Evolutionary conservation across 2,888 invertebrate species (phyloP).

Genomic region (Troides aeacus): DNA sequence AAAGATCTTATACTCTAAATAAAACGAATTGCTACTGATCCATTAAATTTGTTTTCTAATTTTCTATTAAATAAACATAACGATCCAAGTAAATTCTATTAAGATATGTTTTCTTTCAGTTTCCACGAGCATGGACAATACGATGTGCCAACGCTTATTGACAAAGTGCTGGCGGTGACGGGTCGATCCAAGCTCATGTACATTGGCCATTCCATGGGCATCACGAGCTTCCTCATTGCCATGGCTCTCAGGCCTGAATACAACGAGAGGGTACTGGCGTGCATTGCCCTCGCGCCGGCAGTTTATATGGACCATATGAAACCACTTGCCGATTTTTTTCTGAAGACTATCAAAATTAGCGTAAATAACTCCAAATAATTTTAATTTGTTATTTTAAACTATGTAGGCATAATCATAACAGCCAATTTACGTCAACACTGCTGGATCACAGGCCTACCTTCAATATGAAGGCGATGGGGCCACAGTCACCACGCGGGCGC

Average conservation of each 20-base stretch:
- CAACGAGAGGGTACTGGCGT: constrained; percentile 73
- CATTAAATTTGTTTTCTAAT: no score
- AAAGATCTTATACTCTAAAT: no score
- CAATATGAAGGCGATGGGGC: no score
- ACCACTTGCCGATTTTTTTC: constrained; percentile 39
- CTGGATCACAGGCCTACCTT: no score
- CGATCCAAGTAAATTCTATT: neutral
- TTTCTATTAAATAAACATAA: no score
- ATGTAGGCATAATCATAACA: no score
- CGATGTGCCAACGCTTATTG: constrained; percentile 79
- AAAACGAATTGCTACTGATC: no score
- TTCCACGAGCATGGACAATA: constrained; percentile 81
- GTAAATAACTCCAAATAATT: constrained; percentile 44
- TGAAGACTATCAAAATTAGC: constrained; percentile 51
- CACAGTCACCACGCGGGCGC: no score
- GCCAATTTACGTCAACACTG: no score
- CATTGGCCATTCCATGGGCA: constrained; percentile 82
- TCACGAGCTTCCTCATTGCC: constrained; percentile 78
- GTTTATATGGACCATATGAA: constrained; percentile 65
- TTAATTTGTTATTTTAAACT: neutral
- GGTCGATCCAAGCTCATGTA: constrained; percentile 65
- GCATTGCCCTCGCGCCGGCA: constrained; percentile 77
- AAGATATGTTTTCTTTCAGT: constrained; percentile 49
- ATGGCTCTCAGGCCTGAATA: constrained; percentile 76
- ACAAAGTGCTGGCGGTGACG: constrained; percentile 68